A percentile compares a stretch with the other conserved stretches of the same genome.
These are phyloP conservation scores for Pipistrellus nathusii DNA, from an alignment of 2,797 vertebrate species.

Conservation along the genomic window DNA sequence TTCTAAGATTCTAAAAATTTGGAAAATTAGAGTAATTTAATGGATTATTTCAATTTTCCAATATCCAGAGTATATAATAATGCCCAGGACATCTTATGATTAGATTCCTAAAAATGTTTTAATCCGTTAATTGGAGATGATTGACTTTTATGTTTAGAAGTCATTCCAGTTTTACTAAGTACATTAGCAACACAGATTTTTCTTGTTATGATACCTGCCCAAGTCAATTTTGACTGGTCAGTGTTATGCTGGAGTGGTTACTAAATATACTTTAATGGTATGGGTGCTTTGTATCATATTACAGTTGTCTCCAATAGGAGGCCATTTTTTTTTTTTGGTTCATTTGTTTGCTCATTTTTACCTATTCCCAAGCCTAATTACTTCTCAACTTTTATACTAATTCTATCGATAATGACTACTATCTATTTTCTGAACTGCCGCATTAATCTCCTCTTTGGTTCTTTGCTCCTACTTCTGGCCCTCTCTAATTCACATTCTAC, in stretches of 20 bases:
- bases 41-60: not conserved
- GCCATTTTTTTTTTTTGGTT: not conserved
- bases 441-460: not conserved
- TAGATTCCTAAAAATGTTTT: not conserved
- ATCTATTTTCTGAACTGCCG: not conserved
- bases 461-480: not conserved
- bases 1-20: constrained; percentile 9
- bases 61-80: not conserved
- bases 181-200: not conserved
- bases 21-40: not conserved
- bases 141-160: constrained; percentile 52
- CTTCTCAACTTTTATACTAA: not conserved
- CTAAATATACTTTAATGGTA: not conserved
- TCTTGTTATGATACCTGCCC: not conserved
- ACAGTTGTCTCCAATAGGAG: not conserved
- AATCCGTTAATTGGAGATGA: not conserved
- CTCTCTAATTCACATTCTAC: not conserved
- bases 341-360: not conserved
- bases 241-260: not conserved
- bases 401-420: not conserved
- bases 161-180: constrained; percentile 47
- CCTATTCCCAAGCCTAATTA: not conserved
- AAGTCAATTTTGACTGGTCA: not conserved
- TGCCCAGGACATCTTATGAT: not conserved
- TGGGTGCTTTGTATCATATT: not conserved